Evolutionary conservation across 2,797 vertebrate genomes (phyloP), one percentile per base, ranked within the genome.

Genomic region (Chelon labrosus): DNA sequence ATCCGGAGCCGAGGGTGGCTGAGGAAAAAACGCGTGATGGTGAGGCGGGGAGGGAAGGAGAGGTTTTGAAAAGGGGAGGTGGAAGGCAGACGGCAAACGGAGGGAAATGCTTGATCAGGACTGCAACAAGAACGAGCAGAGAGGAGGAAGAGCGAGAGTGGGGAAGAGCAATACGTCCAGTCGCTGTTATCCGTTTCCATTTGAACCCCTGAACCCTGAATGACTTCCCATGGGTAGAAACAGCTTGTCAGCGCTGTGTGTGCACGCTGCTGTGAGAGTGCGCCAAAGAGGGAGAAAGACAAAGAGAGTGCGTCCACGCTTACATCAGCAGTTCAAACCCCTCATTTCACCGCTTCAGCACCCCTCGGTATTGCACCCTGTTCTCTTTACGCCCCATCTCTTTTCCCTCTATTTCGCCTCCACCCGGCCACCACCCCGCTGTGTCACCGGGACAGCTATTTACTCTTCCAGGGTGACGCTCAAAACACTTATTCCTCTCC

Each of bases 261-360:
- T 65, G 66, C 65, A 72, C 70, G 64, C 22, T 52, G 16, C 68
- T 35, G 31, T 12, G 42, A 47, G 25, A 39, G 35, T 50, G 35
- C 27, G 59, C 20, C 57, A 37, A 72, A 31, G 76, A 38, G 39
- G 44, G 49, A 64, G 37, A 75, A 61, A 75, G 70, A 79, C 55
- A 85, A 78, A 84, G 69, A 42, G 69, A 77, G 76, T 79, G 82
- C 84, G 88, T 85, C 66, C 79, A 56, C 39, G 90, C 92, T 93
- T 89, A 91, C 91, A 91, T 93, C 90, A 93, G 92, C 92, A 91
- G 82, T 92, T 92, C 79, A 85, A 87, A 90, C 82, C 86, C 86
- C 73, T 87, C 75, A 77, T 90, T 93, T 92, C 86, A 91, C 88
- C 88, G 91, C 91, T 88, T 93, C 92, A 93, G 91, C 90, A 92